Percentiles rank a stretch among this genome's conserved stretches.
These are phyloP conservation scores for Echinometra lucunter DNA, from an alignment of 53 echinoderm and acorn worm species.

Conservation along the genomic window DNA sequence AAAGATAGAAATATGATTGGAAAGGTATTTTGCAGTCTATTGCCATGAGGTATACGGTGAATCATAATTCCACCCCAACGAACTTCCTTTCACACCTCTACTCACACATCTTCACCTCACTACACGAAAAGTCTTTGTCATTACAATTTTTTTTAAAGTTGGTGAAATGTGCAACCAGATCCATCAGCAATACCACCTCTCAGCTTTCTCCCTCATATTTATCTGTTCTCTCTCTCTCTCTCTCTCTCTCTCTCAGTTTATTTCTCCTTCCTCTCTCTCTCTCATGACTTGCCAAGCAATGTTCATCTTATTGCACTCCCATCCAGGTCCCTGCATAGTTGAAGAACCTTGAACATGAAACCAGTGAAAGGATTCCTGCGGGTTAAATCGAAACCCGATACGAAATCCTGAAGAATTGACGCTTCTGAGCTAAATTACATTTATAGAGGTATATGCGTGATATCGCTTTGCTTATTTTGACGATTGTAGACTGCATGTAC, in stretches of 20 bases:
- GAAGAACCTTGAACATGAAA: constrained; percentile 1
- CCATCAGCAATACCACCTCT: background rate
- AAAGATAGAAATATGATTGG: too few relatives aligned
- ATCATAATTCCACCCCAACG: background rate
- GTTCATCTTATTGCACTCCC: background rate
- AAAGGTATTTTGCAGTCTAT: too few relatives aligned
- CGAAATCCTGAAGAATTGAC: background rate
- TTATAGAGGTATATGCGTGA: background rate
- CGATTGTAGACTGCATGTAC: background rate
- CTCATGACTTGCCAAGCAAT: background rate
- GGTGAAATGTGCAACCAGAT: background rate
- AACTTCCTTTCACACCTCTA: background rate
- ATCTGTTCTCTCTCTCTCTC: background rate
- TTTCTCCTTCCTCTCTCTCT: background rate
- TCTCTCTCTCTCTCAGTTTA: background rate
- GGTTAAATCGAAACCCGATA: constrained; percentile 9
- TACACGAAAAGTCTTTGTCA: background rate
- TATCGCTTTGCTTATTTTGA: background rate
- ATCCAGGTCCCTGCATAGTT: background rate
- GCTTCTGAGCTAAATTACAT: background rate
- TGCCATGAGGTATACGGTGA: background rate
- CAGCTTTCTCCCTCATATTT: background rate
- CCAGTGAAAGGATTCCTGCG: constrained; percentile 13
- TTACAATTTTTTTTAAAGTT: background rate
- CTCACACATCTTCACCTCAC: background rate